Evolutionary conservation across 2,113 vertebrate species (phyloP).

Genomic region (Ptilonorhynchus violaceus): DNA sequence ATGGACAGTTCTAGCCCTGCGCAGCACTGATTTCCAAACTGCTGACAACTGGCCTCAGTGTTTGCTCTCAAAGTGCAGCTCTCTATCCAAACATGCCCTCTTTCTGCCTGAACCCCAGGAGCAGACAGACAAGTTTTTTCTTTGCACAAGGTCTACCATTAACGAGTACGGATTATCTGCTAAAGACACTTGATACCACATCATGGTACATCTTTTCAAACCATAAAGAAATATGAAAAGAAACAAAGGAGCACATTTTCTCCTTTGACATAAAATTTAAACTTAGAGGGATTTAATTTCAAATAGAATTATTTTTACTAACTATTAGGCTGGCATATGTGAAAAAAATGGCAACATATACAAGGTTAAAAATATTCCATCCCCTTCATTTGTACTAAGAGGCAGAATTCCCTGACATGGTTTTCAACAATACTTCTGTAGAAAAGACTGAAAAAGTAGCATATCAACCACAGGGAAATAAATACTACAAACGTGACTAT

Average conservation of each 20-base stretch:
- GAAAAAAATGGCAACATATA: neutral
- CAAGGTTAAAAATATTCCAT: neutral
- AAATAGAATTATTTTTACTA: neutral
- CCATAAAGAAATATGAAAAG: neutral
- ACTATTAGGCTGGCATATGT: neutral
- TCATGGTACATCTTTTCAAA: neutral
- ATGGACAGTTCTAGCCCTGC: neutral
- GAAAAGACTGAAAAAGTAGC: neutral
- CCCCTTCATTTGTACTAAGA: neutral
- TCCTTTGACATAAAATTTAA: neutral
- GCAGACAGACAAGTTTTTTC: neutral
- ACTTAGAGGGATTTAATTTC: neutral
- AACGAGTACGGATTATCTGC: neutral
- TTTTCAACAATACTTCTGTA: neutral
- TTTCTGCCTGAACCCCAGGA: neutral
- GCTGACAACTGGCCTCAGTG: too few relatives aligned
- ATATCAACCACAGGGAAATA: neutral
- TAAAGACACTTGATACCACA: neutral
- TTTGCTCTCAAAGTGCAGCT: accelerated
- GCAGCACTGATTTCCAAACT: neutral
- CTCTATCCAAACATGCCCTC: neutral
- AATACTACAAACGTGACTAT: neutral
- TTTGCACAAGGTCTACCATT: neutral
- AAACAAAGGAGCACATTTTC: neutral
- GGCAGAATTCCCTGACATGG: neutral